Percentiles rank a stretch among this genome's conserved stretches.
Evolutionary conservation across 1,140 invertebrate species (phyloP).

Genomic region (Periplaneta americana): DNA sequence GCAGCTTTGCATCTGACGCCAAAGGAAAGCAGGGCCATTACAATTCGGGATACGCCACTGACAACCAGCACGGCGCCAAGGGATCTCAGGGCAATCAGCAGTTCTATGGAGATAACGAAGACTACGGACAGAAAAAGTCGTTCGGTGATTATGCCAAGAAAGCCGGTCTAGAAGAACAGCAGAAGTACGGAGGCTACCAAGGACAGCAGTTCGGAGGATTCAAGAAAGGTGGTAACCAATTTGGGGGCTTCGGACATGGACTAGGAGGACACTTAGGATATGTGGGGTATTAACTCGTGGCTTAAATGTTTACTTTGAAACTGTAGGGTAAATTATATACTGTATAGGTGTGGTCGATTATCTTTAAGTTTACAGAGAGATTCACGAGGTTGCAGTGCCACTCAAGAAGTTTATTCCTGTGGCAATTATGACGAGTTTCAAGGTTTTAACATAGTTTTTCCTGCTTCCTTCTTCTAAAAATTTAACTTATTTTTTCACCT

Average conservation of each 20-base stretch:
- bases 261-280: not conserved
- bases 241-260: not conserved
- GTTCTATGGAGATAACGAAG: conserved; percentile 40
- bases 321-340: too few species aligned
- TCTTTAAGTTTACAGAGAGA: too few species aligned
- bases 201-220: not conserved
- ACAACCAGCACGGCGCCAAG: not conserved
- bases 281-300: not conserved
- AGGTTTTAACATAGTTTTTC: too few species aligned
- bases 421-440: too few species aligned
- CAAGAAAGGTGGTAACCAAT: not conserved
- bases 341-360: too few species aligned
- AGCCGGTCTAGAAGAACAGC: not conserved
- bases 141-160: conserved; percentile 4
- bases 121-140: conserved; percentile 42
- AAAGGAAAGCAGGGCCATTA: not conserved
- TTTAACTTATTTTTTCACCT: too few species aligned
- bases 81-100: conserved; percentile 35
- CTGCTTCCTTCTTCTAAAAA: too few species aligned
- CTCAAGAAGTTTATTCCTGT: too few species aligned
- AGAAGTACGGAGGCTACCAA: not conserved
- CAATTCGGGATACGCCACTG: not conserved
- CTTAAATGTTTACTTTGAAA: not conserved
- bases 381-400: too few species aligned
- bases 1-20: not conserved